These are phyloP conservation scores for Enteromius unitaeniatus DNA, from an alignment of 2,797 vertebrate genomes.

Conservation along the genomic window DNA sequence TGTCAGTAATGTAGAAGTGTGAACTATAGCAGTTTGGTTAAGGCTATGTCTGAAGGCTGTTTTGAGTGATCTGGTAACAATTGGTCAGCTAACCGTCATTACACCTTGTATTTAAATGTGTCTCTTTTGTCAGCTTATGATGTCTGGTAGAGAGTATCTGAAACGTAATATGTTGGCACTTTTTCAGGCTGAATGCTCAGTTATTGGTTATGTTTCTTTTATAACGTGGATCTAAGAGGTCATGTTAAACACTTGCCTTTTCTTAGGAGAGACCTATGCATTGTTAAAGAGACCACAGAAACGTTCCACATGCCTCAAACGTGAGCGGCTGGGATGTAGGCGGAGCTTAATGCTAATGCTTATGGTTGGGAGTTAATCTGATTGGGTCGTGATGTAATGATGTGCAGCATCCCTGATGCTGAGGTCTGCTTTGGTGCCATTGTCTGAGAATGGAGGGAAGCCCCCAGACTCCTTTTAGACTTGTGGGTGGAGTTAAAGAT, in stretches of 20 bases:
- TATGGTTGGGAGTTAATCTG: background rate
- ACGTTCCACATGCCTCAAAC: slow-evolving; percentile 20
- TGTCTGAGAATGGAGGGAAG: background rate
- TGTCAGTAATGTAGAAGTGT: background rate
- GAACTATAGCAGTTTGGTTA: background rate
- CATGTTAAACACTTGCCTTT: background rate
- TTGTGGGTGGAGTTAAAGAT: background rate
- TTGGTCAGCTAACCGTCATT: background rate
- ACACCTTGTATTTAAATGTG: background rate
- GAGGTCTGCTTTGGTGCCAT: background rate
- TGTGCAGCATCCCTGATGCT: background rate
- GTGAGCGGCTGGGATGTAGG: slow-evolving; percentile 34
- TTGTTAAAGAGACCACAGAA: background rate
- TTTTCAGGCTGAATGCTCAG: background rate
- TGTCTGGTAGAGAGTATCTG: background rate
- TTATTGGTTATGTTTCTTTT: background rate
- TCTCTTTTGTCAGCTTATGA: background rate
- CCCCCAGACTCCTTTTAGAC: background rate
- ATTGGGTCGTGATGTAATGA: background rate
- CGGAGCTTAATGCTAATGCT: slow-evolving; percentile 3
- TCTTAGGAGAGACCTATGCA: too few relatives aligned
- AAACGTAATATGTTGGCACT: background rate
- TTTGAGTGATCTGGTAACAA: background rate
- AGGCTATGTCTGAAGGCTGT: background rate
- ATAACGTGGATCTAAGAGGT: too few relatives aligned